phyloP scores from a whole-genome alignment of 1,140 invertebrate genomes.

The Brachionus plicatilis region DNA sequence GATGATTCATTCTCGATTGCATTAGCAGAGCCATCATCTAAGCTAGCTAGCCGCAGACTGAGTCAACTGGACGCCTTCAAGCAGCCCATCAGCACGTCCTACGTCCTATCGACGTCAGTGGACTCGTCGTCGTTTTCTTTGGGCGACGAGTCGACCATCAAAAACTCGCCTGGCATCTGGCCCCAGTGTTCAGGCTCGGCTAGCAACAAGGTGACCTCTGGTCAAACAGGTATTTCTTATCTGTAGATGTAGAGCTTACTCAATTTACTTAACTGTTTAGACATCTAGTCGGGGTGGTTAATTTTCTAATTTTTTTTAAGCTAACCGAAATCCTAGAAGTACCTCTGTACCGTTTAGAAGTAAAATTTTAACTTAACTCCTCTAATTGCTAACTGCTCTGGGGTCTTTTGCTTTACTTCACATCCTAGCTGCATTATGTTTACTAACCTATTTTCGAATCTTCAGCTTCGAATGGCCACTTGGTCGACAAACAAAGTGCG shows the following conservation, averaged over 20 bases:
- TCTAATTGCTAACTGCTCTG: not conserved
- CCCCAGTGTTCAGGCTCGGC: not conserved
- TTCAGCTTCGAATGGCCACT: conserved; percentile 7
- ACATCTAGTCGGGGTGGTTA: not conserved
- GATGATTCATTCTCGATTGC: conserved; percentile 4
- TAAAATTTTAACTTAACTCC: not conserved
- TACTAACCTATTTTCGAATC: conserved; percentile 25
- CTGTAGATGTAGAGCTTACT: not conserved
- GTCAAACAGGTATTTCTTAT: not conserved
- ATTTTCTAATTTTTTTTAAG: conserved; percentile 25
- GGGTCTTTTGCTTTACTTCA: not conserved
- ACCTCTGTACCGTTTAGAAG: conserved; percentile 32
- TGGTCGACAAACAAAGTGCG: not conserved
- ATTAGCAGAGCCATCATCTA: conserved; percentile 6
- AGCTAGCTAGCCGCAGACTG: not conserved
- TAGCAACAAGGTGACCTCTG: not conserved
- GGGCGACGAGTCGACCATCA: not conserved
- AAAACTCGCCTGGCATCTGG: not conserved
- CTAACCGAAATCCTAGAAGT: conserved; percentile 32
- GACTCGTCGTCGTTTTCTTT: not conserved
- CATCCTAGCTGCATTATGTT: no score
- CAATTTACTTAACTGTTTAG: not conserved
- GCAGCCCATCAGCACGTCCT: not conserved
- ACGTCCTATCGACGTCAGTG: not conserved
- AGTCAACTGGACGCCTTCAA: not conserved